A percentile compares a stretch with the other conserved stretches of the same genome.
These are phyloP conservation scores for Eugnorisma glareosa DNA, from an alignment of 2,888 invertebrate genomes.

Conservation along the genomic window DNA sequence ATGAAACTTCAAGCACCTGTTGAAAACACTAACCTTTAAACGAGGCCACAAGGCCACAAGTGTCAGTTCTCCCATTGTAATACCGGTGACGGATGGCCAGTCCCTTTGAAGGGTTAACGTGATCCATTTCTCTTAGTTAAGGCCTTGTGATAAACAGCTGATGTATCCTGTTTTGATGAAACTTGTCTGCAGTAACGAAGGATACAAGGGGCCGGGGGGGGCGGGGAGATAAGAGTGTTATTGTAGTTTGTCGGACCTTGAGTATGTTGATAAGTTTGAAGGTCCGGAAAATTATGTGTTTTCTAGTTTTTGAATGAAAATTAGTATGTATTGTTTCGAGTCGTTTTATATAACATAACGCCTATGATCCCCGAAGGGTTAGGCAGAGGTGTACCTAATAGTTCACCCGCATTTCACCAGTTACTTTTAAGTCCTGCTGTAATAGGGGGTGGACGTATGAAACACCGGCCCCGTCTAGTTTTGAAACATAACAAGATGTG, in stretches of 20 bases:
- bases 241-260: not conserved
- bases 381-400: too few relatives aligned
- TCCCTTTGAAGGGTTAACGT: conserved; percentile 48
- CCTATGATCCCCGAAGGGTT: too few relatives aligned
- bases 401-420: too few relatives aligned
- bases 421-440: too few relatives aligned
- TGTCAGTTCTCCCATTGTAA: conserved; percentile 21
- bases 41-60: conserved; percentile 15
- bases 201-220: not conserved
- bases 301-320: not conserved
- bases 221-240: not conserved
- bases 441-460: too few relatives aligned
- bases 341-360: too few relatives aligned
- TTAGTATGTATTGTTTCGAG: not conserved
- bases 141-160: conserved; percentile 42
- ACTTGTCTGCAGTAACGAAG: conserved; percentile 8
- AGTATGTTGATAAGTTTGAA: not conserved
- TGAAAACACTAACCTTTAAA: conserved; percentile 14
- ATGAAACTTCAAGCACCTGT: conserved; percentile 14
- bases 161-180: conserved; percentile 40
- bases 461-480: too few relatives aligned
- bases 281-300: not conserved
- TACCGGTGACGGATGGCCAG: conserved; percentile 47
- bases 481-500: too few relatives aligned
- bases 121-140: conserved; percentile 50